Conservation (phyloP, 2,888 invertebrate species). For the Synergus laeviventris region DNA sequence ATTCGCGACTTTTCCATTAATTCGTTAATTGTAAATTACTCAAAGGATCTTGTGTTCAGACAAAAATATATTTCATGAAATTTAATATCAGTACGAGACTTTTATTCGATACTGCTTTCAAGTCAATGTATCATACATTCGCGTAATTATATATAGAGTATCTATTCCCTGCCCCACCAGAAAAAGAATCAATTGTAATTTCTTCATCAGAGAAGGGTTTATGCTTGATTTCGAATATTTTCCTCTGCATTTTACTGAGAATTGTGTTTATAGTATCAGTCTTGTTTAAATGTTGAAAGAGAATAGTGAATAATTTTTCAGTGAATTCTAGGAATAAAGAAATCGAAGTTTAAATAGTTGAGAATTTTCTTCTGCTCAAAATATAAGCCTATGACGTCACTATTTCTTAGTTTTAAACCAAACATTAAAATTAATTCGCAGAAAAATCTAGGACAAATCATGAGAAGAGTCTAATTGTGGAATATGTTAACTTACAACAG, state of each 20-base stretch:
- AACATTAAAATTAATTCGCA: too few relatives aligned
- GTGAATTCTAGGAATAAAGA: not conserved
- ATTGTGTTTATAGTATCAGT: not conserved
- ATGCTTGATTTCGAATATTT: conserved; percentile 2
- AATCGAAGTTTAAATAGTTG: not conserved
- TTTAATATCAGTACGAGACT: too few relatives aligned
- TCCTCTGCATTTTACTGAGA: not conserved
- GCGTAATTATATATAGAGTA: not conserved
- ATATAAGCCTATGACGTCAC: not conserved
- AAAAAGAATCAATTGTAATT: conserved; percentile 25
- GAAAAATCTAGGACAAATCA: too few relatives aligned
- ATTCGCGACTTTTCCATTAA: not conserved
- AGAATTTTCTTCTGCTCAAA: not conserved
- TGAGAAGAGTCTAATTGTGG: too few relatives aligned
- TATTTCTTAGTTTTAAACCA: not conserved
- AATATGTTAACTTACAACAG: too few relatives aligned
- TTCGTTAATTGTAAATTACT: not conserved
- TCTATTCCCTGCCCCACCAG: not conserved
- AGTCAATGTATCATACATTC: not conserved
- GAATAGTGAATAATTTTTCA: conserved; percentile 12
- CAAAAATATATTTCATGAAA: too few relatives aligned
- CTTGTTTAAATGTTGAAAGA: conserved; percentile 13
- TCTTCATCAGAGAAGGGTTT: conserved; percentile 24
- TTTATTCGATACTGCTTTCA: not conserved
- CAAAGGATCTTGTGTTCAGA: not conserved